phyloP scores from a whole-genome alignment of 2,888 invertebrate genomes.

The Cryptocheilus praepositus region DNA sequence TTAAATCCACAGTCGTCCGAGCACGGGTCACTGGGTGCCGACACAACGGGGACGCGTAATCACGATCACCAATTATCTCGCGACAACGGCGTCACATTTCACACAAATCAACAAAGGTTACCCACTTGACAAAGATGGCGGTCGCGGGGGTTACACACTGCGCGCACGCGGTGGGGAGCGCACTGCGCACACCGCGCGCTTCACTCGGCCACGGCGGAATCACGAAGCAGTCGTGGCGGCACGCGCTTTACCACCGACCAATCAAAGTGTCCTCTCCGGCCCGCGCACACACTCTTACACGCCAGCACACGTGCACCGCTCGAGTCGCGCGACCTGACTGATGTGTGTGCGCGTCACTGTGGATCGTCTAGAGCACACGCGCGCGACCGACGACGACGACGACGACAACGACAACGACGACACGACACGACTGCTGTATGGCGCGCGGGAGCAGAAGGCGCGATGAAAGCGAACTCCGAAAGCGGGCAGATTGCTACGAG shows the following conservation, averaged over 20 bases:
- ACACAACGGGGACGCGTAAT: conserved; percentile 55
- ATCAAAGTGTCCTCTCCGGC: conserved; percentile 41
- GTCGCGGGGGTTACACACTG: conserved; percentile 58
- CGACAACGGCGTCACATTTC: conserved; percentile 73
- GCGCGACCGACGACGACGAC: background rate
- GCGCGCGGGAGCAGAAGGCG: conserved; percentile 28
- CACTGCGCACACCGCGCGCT: conserved; percentile 60
- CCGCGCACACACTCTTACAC: conserved; percentile 31
- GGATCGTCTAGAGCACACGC: background rate
- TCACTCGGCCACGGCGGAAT: conserved; percentile 50
- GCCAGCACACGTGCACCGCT: conserved; percentile 43
- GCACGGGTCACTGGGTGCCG: conserved; percentile 41
- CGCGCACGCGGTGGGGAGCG: conserved; percentile 64
- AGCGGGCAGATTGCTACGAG: conserved; percentile 15
- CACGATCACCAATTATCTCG: conserved; percentile 65
- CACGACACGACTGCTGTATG: conserved; percentile 2
- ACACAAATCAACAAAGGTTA: conserved; percentile 75
- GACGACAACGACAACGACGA: background rate
- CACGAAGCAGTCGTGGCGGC: conserved; percentile 48
- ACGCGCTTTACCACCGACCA: conserved; percentile 46
- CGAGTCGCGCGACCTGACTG: too few species aligned
- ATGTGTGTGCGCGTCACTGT: conserved; percentile 5
- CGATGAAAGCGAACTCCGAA: conserved; percentile 28
- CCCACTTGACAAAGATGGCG: conserved; percentile 75
- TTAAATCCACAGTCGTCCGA: conserved; percentile 40